phyloP scores from a whole-genome alignment of 2,888 invertebrate genomes.

The Andrena dorsata region DNA sequence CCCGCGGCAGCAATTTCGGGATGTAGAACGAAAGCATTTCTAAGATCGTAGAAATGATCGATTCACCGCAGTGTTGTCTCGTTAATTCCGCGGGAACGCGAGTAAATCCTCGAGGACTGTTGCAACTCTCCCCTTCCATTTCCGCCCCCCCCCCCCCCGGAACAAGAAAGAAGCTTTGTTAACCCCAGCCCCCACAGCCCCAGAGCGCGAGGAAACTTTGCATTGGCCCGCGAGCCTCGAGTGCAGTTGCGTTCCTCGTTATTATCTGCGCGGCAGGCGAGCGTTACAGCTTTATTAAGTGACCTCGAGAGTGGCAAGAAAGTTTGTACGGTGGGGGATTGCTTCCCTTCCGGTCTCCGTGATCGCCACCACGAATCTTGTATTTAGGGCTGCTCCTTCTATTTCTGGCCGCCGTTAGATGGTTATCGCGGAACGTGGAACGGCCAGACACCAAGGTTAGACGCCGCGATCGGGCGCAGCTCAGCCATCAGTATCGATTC shows the following conservation, averaged over 20 bases:
- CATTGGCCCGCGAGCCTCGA: not conserved
- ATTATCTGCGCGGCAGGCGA: slow-evolving; percentile 1
- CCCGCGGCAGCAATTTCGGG: not conserved
- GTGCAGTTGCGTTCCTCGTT: slow-evolving; percentile 7
- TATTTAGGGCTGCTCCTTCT: slow-evolving; percentile 54
- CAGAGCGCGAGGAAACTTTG: not conserved
- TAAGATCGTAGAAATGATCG: slow-evolving; percentile 31
- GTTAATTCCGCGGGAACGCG: slow-evolving; percentile 35
- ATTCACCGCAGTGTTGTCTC: slow-evolving; percentile 32
- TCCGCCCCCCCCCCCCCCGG: no score
- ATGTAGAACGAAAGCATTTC: slow-evolving; percentile 6
- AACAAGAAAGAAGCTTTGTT: slow-evolving; percentile 37
- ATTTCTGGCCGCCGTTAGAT: slow-evolving; percentile 62
- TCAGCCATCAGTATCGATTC: slow-evolving; percentile 67
- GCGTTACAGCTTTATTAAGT: slow-evolving; percentile 24
- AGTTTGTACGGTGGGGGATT: slow-evolving; percentile 9
- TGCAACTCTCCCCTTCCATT: not conserved
- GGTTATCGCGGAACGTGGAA: slow-evolving; percentile 64
- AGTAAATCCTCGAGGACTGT: slow-evolving; percentile 6
- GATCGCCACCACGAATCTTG: slow-evolving; percentile 49
- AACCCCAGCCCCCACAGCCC: not conserved
- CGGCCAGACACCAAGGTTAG: slow-evolving; percentile 72
- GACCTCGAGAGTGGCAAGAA: slow-evolving; percentile 22
- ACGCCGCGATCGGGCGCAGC: slow-evolving; percentile 48
- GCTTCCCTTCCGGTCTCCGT: slow-evolving; percentile 28